Evolutionary conservation across 2,888 invertebrate genomes (phyloP), one percentile per base, ranked within the genome.

Genomic region (Panopea generosa): DNA sequence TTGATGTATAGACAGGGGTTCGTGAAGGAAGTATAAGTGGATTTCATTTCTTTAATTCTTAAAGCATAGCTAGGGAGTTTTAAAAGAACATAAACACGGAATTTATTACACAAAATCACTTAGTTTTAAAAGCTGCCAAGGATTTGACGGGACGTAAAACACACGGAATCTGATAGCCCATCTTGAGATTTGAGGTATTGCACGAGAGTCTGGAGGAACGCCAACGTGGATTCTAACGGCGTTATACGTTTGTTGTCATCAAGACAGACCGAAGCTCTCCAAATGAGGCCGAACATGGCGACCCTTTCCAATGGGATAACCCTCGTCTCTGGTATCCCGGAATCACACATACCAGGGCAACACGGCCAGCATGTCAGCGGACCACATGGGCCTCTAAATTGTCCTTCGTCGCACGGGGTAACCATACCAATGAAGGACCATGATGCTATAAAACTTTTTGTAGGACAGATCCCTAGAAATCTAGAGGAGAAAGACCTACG

Each of bases 381-480:
- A 14, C 29, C 62, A 2, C 45, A 9, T 20, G 55, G 56, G 7
- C n/a, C 60, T n/a, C n/a, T 56, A 18, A 49, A 49, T 38, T 49
- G 63, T 0, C 53, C 66, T 43, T n/a, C 66, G 47, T 50, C 66
- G 11, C 68, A 73, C 43, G 60, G 62, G n/a, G 62, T 73, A 26
- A 83, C 85, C 45, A 88, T 91, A 33, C 89, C 91, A 4, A 86
- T 90, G 84, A 94, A 94, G 86, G 94, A 94, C 86, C 90, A 93
- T 33, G 94, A 94, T 85, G 94, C 94, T 33, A 92, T 97, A 83
- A 98, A 98, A 93, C 94, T 98, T 72, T 98, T 98, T 93, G 96
- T 98, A 66, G 98, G 98, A 20, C 97, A 98, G 93, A 98, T 98
- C 85, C 98, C 98, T 24, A 94, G 97, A 69, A 97, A 97, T 92